Evolutionary conservation across 2,113 vertebrate species (phyloP), one percentile per base, ranked within the genome.

Genomic region (Chaetodon auriga): DNA sequence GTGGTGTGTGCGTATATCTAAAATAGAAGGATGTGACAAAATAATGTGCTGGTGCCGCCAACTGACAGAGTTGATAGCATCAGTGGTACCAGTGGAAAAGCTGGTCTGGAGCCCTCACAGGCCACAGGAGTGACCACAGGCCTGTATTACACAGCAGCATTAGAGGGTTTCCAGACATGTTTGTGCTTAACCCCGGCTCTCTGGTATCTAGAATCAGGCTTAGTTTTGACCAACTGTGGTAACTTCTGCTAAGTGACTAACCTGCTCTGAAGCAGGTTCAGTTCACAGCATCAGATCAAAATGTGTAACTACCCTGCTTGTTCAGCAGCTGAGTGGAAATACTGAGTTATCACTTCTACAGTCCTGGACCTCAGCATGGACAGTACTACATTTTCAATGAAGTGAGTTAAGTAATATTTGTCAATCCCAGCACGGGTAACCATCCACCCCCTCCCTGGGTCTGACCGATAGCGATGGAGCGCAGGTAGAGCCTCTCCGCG

Each of bases 401-500:
- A 41, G 35, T 25, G 30, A 16, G 1, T 19, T 12, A 43, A 46
- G 23, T 35, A 5, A 36, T 4, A 21, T 21, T 16, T 13, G 2
- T 65, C n/a, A n/a, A n/a, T n/a, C n/a, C n/a, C n/a, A n/a, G n/a
- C n/a, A n/a, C n/a, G n/a, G n/a, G n/a, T 10, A 11, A 19, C 45
- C 36, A 0, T 5, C 12, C 11, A 1, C 12, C 61, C 45, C 51
- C 1, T 0, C 61, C 46, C 43, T 4, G 10, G 58, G 25, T 23
- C 88, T 95, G 71, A 99, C 98, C 98, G 41, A 99, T 99, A 45
- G 98, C 97, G 90, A 99, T 99, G 84, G 98, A 99, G 88, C 98
- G 96, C 92, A 99, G 94, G 93, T 99, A 99, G 77, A 99, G 97
- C 88, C 98, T 97, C 90, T 99, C 98, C 13, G 98, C 98, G 55